Evolutionary conservation across 1,140 invertebrate genomes (phyloP), one percentile per base, ranked within the genome.

Genomic region (Antheraea pernyi): DNA sequence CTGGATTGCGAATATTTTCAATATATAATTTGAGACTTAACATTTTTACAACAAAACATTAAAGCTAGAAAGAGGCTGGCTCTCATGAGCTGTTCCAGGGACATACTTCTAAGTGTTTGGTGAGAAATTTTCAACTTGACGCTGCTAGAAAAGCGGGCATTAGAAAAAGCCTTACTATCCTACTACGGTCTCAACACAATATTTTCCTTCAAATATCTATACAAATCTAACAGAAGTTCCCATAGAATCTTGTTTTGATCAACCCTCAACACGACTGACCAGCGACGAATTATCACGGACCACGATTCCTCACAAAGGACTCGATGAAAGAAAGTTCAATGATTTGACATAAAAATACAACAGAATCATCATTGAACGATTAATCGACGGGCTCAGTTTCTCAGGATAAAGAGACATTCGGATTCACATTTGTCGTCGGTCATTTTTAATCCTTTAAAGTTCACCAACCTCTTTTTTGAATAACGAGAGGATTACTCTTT

Each of bases 181-280:
- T 30, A 30, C 22, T 30, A 30, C 22, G 22, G 4, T 30, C 22
- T 30, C 22, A 30, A 2, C 22, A 30, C 22, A 30, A 30, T 30
- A 4, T 30, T 30, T 53, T 13, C 46, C 4, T 53, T 53, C 46
- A 16, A 7, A 53, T 2, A 6, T 53, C 2, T 13, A 6, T 6
- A 53, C 13, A 53, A 53, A 53, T 53, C 46, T 30, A 77, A 72
- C 74, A 69, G 61, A 78, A 77, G 78, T 84, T 85, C 84, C 76
- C 83, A 84, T 69, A 80, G 65, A 67, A 75, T 74, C 74, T 48
- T 69, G 76, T 71, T 80, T 69, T 10, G 60, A 61, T 36, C 59
- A 72, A 68, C 46, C 46, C 71, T 73, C 62, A 62, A 73, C 77
- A 61, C 60, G 73, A 73, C 16, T 67, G 68, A 19, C 62, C 75